A percentile compares a stretch with the other conserved stretches of the same genome.
These are phyloP conservation scores for Globicephala melas DNA, from an alignment of 2,113 vertebrate genomes.

Conservation along the genomic window DNA sequence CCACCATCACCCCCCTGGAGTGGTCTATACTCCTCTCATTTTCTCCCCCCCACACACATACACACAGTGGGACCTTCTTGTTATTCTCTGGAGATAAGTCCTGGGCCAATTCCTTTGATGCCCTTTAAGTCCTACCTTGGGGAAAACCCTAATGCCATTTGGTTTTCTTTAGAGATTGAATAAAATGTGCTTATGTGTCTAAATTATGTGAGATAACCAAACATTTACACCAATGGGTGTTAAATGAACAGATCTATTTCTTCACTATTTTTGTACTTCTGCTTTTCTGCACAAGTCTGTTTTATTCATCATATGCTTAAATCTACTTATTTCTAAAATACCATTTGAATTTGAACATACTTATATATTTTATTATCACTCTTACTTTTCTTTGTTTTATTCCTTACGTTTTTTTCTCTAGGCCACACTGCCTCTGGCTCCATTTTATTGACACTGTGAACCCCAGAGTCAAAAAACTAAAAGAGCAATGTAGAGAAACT, in stretches of 20 bases:
- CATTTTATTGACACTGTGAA: neutral
- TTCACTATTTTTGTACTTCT: constrained; percentile 1
- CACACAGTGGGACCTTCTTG: neutral
- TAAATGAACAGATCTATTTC: constrained; percentile 20
- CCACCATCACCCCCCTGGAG: neutral
- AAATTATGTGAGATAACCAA: constrained; percentile 24
- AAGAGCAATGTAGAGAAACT: neutral
- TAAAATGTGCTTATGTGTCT: neutral
- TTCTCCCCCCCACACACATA: neutral
- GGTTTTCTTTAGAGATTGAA: neutral
- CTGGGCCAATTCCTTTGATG: neutral
- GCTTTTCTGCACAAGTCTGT: neutral
- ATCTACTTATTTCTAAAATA: constrained; percentile 24
- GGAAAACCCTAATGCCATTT: neutral
- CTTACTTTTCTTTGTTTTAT: neutral
- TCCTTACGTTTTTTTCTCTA: neutral
- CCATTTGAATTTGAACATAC: neutral
- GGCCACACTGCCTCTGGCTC: neutral
- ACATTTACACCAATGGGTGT: neutral
- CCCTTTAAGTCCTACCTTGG: neutral
- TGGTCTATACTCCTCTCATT: neutral
- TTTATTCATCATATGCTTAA: neutral
- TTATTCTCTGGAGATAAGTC: neutral
- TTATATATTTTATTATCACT: neutral
- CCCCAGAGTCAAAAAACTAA: constrained; percentile 26